Percentiles rank a stretch among this genome's conserved stretches.
phyloP scores from a whole-genome alignment of 2,888 invertebrate species.

The Acronicta alni region DNA sequence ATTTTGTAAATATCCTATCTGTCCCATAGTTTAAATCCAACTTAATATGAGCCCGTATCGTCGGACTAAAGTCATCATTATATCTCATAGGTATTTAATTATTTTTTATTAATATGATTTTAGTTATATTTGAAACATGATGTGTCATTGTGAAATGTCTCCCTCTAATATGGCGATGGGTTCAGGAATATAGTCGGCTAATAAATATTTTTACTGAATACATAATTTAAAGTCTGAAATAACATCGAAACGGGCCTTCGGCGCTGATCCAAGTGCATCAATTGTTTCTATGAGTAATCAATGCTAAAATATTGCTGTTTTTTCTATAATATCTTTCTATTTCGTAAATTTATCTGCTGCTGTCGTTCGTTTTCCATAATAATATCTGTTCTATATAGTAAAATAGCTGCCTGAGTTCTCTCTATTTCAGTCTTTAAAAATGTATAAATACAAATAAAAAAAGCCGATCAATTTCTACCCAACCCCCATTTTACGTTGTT shows the following conservation, averaged over 20 bases:
- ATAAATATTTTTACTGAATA: background rate
- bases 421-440: slow-evolving; percentile 26
- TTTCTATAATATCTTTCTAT: no score
- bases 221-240: no score
- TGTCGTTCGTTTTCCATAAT: no score
- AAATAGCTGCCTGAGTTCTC: slow-evolving; percentile 4
- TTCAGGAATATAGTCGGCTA: slow-evolving; percentile 50
- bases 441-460: background rate
- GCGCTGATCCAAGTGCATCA: no score
- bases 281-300: no score
- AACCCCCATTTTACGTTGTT: slow-evolving; percentile 53
- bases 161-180: slow-evolving; percentile 68
- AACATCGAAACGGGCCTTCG: no score
- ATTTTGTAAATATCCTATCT: slow-evolving; percentile 87
- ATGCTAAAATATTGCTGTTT: no score
- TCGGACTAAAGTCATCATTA: slow-evolving; percentile 85
- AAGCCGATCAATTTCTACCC: slow-evolving; percentile 33
- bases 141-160: slow-evolving; percentile 81
- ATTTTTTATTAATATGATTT: slow-evolving; percentile 84
- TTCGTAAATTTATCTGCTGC: no score
- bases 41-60: slow-evolving; percentile 74
- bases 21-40: slow-evolving; percentile 86
- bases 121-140: slow-evolving; percentile 73
- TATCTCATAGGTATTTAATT: slow-evolving; percentile 89
- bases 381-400: background rate